Percentiles rank a stretch among this genome's conserved stretches.
Conservation (phyloP, 1,140 invertebrate genomes). For the Cyclargus thomasi region DNA sequence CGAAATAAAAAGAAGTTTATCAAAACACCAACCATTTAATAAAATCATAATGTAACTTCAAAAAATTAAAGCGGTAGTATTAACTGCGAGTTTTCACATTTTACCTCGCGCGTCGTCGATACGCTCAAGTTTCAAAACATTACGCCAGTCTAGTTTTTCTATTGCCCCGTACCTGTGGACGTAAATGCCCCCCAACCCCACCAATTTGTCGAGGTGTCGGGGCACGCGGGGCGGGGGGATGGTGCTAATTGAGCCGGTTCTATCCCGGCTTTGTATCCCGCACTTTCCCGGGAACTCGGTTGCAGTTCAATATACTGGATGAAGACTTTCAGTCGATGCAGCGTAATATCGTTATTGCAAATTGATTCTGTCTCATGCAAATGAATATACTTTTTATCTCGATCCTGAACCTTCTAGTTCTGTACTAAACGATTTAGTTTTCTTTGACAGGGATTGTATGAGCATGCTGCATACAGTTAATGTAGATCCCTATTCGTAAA, state of each 20-base stretch:
- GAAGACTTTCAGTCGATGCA: background rate
- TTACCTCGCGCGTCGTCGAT: background rate
- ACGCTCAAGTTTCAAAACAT: background rate
- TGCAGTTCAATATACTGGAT: background rate
- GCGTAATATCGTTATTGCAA: background rate
- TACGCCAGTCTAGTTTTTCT: background rate
- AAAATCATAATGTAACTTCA: too few species aligned
- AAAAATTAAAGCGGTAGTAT: too few species aligned
- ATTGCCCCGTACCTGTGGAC: background rate
- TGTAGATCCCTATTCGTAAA: too few species aligned
- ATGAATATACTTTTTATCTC: background rate
- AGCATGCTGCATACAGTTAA: too few species aligned
- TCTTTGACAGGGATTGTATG: too few species aligned
- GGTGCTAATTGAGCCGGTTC: slow-evolving; percentile 1
- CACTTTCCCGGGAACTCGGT: background rate
- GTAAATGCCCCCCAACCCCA: too few species aligned
- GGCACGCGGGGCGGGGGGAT: background rate
- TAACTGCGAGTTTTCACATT: too few species aligned
- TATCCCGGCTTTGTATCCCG: background rate
- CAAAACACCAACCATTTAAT: background rate
- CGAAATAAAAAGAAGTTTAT: background rate
- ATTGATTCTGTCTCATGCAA: slow-evolving; percentile 3
- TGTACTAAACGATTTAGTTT: too few species aligned
- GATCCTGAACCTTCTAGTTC: too few species aligned
- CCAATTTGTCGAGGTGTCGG: background rate